Evolutionary conservation across 2,888 invertebrate genomes (phyloP), one percentile per base, ranked within the genome.

Genomic region (Ptychoptera albimana): DNA sequence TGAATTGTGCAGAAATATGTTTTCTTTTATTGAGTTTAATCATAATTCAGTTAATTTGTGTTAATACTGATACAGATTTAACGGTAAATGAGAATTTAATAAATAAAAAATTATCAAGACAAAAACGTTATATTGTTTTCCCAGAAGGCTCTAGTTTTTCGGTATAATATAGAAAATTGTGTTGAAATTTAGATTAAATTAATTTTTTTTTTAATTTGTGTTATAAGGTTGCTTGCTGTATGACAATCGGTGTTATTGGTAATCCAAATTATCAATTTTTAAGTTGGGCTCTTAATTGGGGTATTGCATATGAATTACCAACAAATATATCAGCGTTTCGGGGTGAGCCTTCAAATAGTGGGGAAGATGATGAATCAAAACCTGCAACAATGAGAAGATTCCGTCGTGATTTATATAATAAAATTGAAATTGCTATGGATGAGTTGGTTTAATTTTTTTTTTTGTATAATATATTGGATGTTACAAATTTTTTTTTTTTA

Each of bases 271-370:
- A 69, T 1, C 70, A 73, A 3, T 72, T 72, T 41, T 72, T 76
- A 53, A 74, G 75, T 9, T 76, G 75, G 55, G 77, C 77, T 1
- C 57, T 79, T 12, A 80, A 79, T 59, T 79, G 79, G 79, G 80
- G 78, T 39, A 74, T 79, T 34, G 76, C 81, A 0, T 81, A 79
- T 47, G 66, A 74, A 48, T 57, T 75, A 40, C 75, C 75, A 1
- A 23, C 23, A 23, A 74, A 75, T 48, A 64, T 65, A 13, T 72
- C 72, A 0, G 8, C 13, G n/a, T 16, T 30, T 23, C 31, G 29
- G 46, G 56, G 54, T 4, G 52, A 60, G 31, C 64, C 63, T 13
- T 58, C 60, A 39, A 52, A 53, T 34, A 51, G 48, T 35, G 56
- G 51, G 0, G 48, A 54, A 32, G 53, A 56, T 5, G 32, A 51